These are phyloP conservation scores for Mesocentrotus franciscanus DNA, from an alignment of 53 echinoderm and acorn worm species.

Conservation along the genomic window DNA sequence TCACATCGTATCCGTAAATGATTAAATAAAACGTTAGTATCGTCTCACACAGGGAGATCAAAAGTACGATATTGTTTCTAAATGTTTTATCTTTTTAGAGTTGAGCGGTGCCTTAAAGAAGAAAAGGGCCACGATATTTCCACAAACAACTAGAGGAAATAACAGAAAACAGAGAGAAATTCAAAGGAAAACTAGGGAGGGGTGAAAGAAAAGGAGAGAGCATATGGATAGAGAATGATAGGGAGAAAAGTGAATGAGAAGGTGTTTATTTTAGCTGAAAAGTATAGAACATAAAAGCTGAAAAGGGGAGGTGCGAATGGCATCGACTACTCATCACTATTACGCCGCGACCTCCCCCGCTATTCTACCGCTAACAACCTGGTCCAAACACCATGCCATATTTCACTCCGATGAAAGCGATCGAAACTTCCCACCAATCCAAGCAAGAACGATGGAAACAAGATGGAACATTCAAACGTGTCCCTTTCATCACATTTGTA, in stretches of 20 bases:
- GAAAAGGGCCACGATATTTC: too few relatives aligned
- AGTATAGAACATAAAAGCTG: not conserved
- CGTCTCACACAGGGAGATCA: not conserved
- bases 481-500: slow-evolving; percentile 19
- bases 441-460: slow-evolving; percentile 16
- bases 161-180: not conserved
- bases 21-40: not conserved
- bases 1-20: not conserved
- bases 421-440: slow-evolving; percentile 52
- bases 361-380: slow-evolving; percentile 60
- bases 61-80: not conserved
- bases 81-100: not conserved
- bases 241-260: not conserved
- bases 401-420: not conserved
- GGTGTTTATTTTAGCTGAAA: slow-evolving; percentile 49
- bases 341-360: slow-evolving; percentile 49
- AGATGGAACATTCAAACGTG: slow-evolving; percentile 7
- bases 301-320: not conserved
- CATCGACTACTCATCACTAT: slow-evolving; percentile 56
- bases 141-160: not conserved
- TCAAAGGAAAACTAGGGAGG: not conserved
- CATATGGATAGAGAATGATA: not conserved
- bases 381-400: slow-evolving; percentile 13
- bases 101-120: not conserved
- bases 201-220: not conserved